Percentiles rank a stretch among this genome's conserved stretches.
These are phyloP conservation scores for Micrastur ruficollis DNA, from an alignment of 2,797 vertebrate genomes.

Conservation along the genomic window DNA sequence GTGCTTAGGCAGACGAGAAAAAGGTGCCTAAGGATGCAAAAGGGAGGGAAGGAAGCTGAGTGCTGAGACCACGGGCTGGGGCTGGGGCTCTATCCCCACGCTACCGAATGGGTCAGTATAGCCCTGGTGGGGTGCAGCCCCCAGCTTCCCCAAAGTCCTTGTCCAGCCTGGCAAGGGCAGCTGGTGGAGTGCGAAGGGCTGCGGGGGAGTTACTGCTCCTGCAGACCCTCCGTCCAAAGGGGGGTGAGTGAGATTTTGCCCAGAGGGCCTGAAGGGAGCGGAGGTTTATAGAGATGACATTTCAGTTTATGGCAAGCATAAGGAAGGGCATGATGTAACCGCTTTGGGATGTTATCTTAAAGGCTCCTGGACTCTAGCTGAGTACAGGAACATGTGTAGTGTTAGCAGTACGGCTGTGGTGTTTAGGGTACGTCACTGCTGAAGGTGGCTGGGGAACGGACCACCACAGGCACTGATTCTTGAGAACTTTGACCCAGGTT, in stretches of 20 bases:
- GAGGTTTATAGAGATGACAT: conserved; percentile 36
- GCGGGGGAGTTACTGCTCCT: not conserved
- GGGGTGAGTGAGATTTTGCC: not conserved
- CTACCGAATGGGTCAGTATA: not conserved
- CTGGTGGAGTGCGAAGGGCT: not conserved
- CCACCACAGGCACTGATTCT: not conserved
- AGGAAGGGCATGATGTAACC: not conserved
- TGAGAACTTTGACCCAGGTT: not conserved
- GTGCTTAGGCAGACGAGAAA: not conserved
- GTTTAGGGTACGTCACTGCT: not conserved
- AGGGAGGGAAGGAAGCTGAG: not conserved
- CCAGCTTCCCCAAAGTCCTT: not conserved
- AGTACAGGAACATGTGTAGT: not conserved
- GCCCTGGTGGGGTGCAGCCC: not conserved
- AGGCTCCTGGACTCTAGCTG: not conserved
- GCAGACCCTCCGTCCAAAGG: not conserved
- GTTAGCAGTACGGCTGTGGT: not conserved
- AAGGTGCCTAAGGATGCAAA: not conserved
- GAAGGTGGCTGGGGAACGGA: not conserved
- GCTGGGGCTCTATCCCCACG: not conserved
- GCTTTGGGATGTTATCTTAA: not conserved
- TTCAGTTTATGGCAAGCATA: conserved; percentile 19
- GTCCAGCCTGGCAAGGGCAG: not conserved
- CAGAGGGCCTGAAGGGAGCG: not conserved
- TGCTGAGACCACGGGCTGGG: not conserved